Conservation (phyloP, 92 coral and sea anemone genomes). For the Parazoanthus swiftii region DNA sequence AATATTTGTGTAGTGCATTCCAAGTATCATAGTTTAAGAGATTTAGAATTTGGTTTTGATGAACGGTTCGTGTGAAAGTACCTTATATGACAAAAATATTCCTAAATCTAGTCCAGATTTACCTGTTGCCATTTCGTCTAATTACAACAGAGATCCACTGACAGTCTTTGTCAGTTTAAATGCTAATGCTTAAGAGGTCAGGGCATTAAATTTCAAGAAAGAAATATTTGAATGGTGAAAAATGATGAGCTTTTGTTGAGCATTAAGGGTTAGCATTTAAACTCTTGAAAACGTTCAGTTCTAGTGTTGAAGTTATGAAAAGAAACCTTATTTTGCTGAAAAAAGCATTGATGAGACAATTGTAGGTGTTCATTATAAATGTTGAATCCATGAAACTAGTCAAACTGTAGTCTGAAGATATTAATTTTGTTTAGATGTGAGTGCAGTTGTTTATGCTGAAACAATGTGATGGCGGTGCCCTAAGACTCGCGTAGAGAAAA, state of each 20-base stretch:
- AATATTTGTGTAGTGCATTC: conserved; percentile 13
- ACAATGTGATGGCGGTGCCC: background rate
- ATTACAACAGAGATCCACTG: background rate
- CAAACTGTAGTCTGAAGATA: background rate
- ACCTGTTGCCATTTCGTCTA: background rate
- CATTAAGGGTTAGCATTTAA: conserved; percentile 20
- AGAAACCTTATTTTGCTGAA: conserved; percentile 14
- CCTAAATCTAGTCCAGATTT: background rate
- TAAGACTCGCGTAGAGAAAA: background rate
- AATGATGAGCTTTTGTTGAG: background rate
- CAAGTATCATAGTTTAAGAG: conserved; percentile 12
- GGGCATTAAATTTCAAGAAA: background rate
- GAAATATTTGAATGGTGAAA: background rate
- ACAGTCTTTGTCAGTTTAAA: background rate
- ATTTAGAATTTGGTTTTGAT: conserved; percentile 25
- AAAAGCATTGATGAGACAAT: background rate
- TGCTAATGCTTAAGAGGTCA: background rate
- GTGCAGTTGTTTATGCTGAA: background rate
- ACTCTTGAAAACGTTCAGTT: background rate
- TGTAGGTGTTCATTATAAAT: background rate
- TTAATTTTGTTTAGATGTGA: background rate
- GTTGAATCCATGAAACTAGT: background rate
- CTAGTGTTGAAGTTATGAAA: background rate
- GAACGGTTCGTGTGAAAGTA: background rate
- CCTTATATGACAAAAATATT: background rate